Evolutionary conservation across 2,113 vertebrate species (phyloP).

Genomic region (Lasiurus borealis): DNA sequence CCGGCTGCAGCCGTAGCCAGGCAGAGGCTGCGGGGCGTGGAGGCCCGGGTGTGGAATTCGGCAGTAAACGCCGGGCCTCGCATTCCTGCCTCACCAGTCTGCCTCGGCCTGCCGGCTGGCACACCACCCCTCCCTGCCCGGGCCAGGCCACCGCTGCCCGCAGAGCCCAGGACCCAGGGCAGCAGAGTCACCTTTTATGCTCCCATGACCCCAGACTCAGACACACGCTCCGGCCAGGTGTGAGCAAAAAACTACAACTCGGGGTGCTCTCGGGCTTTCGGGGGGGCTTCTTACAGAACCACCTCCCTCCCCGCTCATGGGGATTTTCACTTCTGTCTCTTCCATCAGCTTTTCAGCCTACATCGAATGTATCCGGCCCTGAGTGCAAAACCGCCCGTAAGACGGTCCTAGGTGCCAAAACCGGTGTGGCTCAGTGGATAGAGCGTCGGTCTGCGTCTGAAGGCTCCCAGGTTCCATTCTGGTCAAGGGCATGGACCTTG

Average conservation of each 20-base stretch:
- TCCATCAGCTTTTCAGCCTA: not conserved
- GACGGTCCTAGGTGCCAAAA: not conserved
- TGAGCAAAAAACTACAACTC: not conserved
- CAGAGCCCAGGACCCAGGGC: not conserved
- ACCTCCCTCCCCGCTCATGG: not conserved
- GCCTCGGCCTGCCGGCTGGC: not conserved
- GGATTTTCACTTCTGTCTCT: not conserved
- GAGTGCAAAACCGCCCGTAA: too few species aligned
- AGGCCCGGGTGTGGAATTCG: constrained; percentile 82
- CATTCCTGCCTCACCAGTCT: constrained; percentile 83
- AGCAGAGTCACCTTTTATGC: not conserved
- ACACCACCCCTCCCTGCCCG: not conserved
- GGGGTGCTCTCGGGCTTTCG: too few species aligned
- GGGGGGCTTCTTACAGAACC: not conserved
- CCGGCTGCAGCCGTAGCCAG: too few species aligned
- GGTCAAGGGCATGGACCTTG: too few species aligned
- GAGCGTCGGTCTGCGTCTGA: too few species aligned
- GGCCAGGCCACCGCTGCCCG: too few species aligned
- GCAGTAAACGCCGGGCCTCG: constrained; percentile 53
- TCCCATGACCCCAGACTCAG: not conserved
- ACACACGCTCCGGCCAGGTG: not conserved
- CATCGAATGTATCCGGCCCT: not conserved
- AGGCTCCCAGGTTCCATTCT: too few species aligned
- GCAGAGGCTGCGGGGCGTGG: constrained; percentile 37
- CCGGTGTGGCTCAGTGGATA: too few species aligned